Evolutionary conservation across 2,113 vertebrate genomes (phyloP), one percentile per base, ranked within the genome.

Genomic region (Ciconia maguari): DNA sequence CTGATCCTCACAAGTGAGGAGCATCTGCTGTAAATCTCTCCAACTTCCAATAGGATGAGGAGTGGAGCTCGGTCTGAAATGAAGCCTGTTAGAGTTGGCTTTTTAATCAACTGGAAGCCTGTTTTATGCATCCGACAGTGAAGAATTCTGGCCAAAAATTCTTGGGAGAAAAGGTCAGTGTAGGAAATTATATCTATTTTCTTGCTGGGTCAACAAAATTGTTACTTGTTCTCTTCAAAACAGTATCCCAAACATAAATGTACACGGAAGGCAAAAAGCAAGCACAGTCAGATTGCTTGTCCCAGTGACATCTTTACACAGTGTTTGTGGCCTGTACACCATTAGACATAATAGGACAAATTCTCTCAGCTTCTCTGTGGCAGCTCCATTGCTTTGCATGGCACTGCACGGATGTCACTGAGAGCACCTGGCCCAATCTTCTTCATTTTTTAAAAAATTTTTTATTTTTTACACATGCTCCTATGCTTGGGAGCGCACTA

Each of bases 291-390:
- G 44, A 91, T 34, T 81, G 92, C 68, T 48, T 90, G 91, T 93
- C 71, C 77, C 97, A 97, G 95, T 87, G 83, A 93, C 76, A 87
- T 41, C 85, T 87, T 96, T 78, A 95, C 90, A 95, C 96, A 95
- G 94, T 95, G 94, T 90, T 92, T 82, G 65, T 86, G 89, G 96
- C 82, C 91, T 91, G 65, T 74, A 94, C 52, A 78, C 72, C 72
- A 69, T 84, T 14, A 93, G 54, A 88, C 16, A 5, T 20, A 55
- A 52, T 5, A 57, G 62, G 54, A 52, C 60, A 91, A 88, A 88
- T 78, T 68, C 87, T 84, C 76, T 87, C 94, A 70, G 74, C 22
- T 78, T 78, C 60, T 84, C 44, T 60, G 61, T 57, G 76, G 83
- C 77, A 87, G 66, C 32, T 88, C 87, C 92, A 36, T 61, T 29